Base-by-base conservation (phyloP, 2,888 invertebrate genomes). In the Prosapia bicincta region DNA sequence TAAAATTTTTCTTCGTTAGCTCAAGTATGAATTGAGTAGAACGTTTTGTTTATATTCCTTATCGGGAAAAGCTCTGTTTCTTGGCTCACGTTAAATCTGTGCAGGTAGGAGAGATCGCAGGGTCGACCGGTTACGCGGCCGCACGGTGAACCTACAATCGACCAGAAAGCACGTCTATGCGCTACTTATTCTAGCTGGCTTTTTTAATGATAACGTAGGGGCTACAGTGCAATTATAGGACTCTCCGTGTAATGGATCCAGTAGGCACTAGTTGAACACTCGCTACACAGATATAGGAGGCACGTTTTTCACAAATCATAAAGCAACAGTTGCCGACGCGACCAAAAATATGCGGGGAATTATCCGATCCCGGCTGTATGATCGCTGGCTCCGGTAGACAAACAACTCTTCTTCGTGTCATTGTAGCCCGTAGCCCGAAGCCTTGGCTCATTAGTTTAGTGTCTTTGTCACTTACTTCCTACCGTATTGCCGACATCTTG, bases 241-340 rank as follows among this genome's bases (percentile, higher is more conserved):
- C 43, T 43, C 26, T 54, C 74, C 70, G 69, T 76, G 76, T 76
- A 76, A 76, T 76, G 73, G 76, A 76, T 73, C 76, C 76, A 70
- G 76, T 76, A 76, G 76, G 73, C 73, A 73, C 54, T 69, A 28
- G 43, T 73, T 73, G 73, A 73, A 73, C 73, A 73, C 73, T 73
- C 28, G 25, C 23, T 26, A 24, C 38, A 26, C 28, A 67, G 71
- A 68, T 54, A 69, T 26, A 54, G 72, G 72, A 25, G 70, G 76
- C 76, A 76, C 76, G 76, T 76, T 73, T 72, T 76, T 76, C 76
- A 73, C 76, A 76, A 76, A 76, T 76, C 76, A 76, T 76, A 76
- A 76, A 76, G 76, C 76, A 70, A 66, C 43, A 54, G 54, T 54
- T 54, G 54, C 54, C 54, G 54, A 54, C 54, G 20, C 54, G 20